Conservation (phyloP, 2,797 vertebrate genomes). For the Phrynocephalus forsythii region DNA sequence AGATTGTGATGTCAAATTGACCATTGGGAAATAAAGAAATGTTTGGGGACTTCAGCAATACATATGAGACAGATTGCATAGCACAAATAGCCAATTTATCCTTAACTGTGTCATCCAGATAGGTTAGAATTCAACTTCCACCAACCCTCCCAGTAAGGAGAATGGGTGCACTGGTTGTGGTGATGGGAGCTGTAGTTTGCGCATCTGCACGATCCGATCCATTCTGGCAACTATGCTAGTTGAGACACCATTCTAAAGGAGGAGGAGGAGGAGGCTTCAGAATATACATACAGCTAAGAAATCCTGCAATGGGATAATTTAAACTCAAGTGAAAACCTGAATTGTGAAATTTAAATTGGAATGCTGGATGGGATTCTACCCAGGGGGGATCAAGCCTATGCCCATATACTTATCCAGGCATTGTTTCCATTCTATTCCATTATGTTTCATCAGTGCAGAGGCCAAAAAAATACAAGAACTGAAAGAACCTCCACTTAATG, state of each 20-base stretch:
- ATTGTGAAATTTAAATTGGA: conserved; percentile 45
- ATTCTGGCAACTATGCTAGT: not conserved
- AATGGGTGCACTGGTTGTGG: not conserved
- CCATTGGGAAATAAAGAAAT: not conserved
- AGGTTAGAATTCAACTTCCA: not conserved
- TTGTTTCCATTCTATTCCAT: conserved; percentile 65
- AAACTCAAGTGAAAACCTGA: conserved; percentile 43
- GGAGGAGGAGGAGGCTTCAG: too few relatives aligned
- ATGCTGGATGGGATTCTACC: conserved; percentile 25
- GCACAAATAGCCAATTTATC: not conserved
- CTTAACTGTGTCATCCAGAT: not conserved
- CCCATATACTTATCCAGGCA: conserved; percentile 25
- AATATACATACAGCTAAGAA: conserved; percentile 41
- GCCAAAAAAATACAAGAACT: conserved; percentile 50
- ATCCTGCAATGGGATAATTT: conserved; percentile 50
- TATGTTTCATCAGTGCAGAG: conserved; percentile 67
- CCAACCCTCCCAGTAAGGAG: not conserved
- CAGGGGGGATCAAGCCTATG: not conserved
- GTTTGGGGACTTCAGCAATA: not conserved
- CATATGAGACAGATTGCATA: not conserved
- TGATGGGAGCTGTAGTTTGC: not conserved
- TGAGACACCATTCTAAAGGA: not conserved
- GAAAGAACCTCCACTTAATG: conserved; percentile 59
- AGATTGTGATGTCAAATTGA: not conserved
- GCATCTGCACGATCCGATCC: not conserved